These are phyloP conservation scores for Nasonia vitripennis DNA, from an alignment of 1,140 invertebrate genomes.

Conservation along the genomic window DNA sequence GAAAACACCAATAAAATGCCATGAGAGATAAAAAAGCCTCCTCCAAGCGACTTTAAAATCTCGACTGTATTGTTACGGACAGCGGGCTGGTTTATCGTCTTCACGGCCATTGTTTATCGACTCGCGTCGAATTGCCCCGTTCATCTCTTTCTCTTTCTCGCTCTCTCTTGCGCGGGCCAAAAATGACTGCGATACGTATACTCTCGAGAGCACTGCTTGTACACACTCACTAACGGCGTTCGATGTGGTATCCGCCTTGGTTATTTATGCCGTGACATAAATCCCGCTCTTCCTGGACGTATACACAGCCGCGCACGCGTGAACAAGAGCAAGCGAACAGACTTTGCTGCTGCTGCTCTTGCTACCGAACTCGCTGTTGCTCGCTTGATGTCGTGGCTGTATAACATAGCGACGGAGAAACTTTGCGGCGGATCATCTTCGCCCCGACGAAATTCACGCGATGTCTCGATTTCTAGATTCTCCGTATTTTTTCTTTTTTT, in stretches of 20 bases:
- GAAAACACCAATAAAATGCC: neutral
- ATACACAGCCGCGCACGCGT: neutral
- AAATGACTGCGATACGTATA: slow-evolving; percentile 28
- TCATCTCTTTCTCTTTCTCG: neutral
- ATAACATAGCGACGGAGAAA: neutral
- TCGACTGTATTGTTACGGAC: slow-evolving; percentile 4
- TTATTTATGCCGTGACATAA: slow-evolving; percentile 52
- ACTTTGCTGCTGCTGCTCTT: neutral
- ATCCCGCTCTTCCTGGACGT: slow-evolving; percentile 41
- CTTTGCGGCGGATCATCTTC: neutral
- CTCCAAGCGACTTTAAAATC: slow-evolving; percentile 11
- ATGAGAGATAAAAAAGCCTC: neutral
- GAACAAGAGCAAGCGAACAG: neutral
- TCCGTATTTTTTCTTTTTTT: neutral
- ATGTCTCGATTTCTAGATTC: slow-evolving; percentile 4
- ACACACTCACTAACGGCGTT: slow-evolving; percentile 41
- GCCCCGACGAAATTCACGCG: neutral
- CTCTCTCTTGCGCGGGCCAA: neutral
- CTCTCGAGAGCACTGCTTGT: neutral
- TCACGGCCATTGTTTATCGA: slow-evolving; percentile 30
- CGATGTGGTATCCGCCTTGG: slow-evolving; percentile 27
- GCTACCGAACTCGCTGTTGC: neutral
- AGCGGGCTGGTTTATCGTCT: slow-evolving; percentile 13
- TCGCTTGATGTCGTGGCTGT: neutral
- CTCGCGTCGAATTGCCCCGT: neutral